Evolutionary conservation across 1,140 invertebrate species (phyloP).

Genomic region (Drosophila takahashii): DNA sequence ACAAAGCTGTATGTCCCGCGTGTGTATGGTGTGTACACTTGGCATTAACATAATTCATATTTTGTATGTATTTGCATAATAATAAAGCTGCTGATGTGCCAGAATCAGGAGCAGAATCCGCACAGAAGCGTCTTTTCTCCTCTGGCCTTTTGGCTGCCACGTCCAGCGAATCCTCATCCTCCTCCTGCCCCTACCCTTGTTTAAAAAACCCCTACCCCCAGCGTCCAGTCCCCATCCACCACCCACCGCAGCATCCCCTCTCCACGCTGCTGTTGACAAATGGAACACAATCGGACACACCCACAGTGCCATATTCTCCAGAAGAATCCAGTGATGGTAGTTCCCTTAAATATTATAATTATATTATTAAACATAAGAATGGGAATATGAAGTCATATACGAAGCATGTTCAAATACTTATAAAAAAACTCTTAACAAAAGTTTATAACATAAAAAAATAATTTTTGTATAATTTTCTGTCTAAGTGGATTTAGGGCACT

Average conservation of each 20-base stretch:
- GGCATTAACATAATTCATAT: conserved; percentile 79
- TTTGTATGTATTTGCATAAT: conserved; percentile 79
- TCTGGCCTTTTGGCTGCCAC: conserved; percentile 63
- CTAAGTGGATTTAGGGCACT: no score
- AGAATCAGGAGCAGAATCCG: conserved; percentile 55
- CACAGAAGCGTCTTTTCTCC: conserved; percentile 43
- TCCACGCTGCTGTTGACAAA: conserved; percentile 65
- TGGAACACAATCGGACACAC: conserved; percentile 62
- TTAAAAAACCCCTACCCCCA: not conserved
- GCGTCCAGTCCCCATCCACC: not conserved
- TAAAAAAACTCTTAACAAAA: no score
- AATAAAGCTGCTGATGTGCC: conserved; percentile 76
- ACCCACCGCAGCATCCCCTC: not conserved
- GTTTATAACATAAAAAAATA: no score
- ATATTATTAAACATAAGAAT: not conserved
- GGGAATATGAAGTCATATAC: no score
- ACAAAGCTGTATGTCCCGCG: conserved; percentile 20
- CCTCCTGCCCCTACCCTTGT: no score
- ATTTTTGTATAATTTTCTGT: no score
- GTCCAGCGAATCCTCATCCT: conserved; percentile 31
- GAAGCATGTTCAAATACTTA: no score
- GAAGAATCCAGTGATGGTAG: conserved; percentile 24
- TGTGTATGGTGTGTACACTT: conserved; percentile 48
- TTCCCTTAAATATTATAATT: not conserved
- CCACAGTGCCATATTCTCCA: conserved; percentile 11